Evolutionary conservation across 2,113 vertebrate genomes (phyloP).

Genomic region (Nerophis ophidion): DNA sequence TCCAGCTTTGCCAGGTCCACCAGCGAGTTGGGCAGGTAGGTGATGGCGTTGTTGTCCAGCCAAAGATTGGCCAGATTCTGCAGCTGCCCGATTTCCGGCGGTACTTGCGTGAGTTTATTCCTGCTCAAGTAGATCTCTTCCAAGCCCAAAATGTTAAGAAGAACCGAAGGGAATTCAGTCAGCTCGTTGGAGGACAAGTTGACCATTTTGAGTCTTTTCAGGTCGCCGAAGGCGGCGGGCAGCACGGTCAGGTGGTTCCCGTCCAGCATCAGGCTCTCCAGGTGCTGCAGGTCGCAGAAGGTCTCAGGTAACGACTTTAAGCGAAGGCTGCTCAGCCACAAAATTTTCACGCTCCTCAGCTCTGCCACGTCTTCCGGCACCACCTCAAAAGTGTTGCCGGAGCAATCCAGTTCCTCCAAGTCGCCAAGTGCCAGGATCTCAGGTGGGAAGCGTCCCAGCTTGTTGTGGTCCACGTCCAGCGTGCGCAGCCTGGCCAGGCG

Average conservation of each 20-base stretch:
- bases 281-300: conserved; percentile 78
- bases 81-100: conserved; percentile 76
- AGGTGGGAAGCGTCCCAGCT: conserved; percentile 79
- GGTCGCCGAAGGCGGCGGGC: conserved; percentile 74
- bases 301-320: conserved; percentile 76
- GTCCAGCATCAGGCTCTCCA: conserved; percentile 97
- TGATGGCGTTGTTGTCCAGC: conserved; percentile 93
- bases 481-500: conserved; percentile 77
- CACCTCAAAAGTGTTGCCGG: conserved; percentile 82
- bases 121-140: conserved; percentile 96
- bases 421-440: conserved; percentile 77
- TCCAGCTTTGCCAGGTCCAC: conserved; percentile 86
- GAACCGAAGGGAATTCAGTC: conserved; percentile 77
- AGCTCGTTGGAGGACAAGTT: conserved; percentile 92
- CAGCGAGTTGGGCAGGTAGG: conserved; percentile 87
- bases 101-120: conserved; percentile 82
- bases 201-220: conserved; percentile 89
- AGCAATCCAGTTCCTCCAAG: conserved; percentile 94
- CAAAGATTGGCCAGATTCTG: conserved; percentile 84
- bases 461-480: conserved; percentile 94
- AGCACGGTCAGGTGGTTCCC: conserved; percentile 78
- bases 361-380: conserved; percentile 78
- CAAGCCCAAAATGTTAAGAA: conserved; percentile 78
- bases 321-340: conserved; percentile 90
- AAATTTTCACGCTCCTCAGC: conserved; percentile 81